Percentiles rank a stretch among this genome's conserved stretches.
phyloP scores from a whole-genome alignment of 2,797 vertebrate species.

The Coracias cyanogaster region DNA sequence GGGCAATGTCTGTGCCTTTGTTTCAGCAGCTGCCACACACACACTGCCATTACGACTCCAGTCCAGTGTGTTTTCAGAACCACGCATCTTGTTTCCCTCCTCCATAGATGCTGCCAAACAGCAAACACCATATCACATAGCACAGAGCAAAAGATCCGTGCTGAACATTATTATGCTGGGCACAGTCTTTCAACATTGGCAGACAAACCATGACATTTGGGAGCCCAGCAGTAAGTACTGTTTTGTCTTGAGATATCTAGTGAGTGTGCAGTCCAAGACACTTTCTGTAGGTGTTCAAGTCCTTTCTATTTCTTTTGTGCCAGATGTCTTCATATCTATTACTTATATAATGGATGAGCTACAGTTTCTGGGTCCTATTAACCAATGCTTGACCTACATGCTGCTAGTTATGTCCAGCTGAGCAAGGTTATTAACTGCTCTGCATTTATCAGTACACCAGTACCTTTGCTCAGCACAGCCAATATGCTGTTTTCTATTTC shows the following conservation, averaged over 20 bases:
- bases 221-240: not conserved
- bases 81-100: not conserved
- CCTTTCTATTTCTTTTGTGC: not conserved
- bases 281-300: not conserved
- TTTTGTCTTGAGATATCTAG: not conserved
- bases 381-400: not conserved
- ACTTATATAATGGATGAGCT: not conserved
- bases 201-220: not conserved
- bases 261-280: not conserved
- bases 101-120: not conserved
- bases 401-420: not conserved
- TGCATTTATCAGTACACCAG: not conserved
- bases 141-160: not conserved
- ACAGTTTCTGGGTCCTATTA: not conserved
- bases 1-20: not conserved
- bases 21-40: not conserved
- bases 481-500: not conserved
- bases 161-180: not conserved
- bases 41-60: not conserved
- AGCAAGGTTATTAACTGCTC: not conserved
- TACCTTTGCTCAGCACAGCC: not conserved
- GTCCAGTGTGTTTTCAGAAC: not conserved
- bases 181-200: not conserved
- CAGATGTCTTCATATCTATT: not conserved
- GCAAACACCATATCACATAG: not conserved